A percentile compares a stretch with the other conserved stretches of the same genome.
These are phyloP conservation scores for Spinus olivaceus DNA, from an alignment of 2,797 vertebrate species.

Conservation along the genomic window DNA sequence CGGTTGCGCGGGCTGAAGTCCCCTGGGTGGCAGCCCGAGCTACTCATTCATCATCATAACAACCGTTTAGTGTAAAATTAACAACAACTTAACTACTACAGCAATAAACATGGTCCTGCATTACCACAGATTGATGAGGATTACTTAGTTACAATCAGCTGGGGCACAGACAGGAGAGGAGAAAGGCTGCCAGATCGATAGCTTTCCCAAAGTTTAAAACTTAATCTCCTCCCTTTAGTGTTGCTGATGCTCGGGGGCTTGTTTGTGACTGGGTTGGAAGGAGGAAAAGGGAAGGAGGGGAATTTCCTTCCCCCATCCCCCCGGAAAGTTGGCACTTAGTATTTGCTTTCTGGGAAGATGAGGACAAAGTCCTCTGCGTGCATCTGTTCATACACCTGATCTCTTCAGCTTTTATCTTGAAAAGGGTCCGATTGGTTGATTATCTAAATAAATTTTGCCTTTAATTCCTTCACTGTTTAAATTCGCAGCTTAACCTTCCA, in stretches of 20 bases:
- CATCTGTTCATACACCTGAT: slow-evolving; percentile 1
- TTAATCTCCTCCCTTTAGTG: not conserved
- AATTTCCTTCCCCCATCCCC: not conserved
- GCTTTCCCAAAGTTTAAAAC: slow-evolving; percentile 28
- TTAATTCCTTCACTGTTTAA: not conserved
- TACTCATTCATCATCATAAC: slow-evolving; percentile 79
- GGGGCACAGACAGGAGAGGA: not conserved
- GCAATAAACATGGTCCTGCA: slow-evolving; percentile 74
- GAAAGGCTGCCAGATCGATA: not conserved
- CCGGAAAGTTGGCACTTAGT: not conserved
- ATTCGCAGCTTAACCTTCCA: not conserved
- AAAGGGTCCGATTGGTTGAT: not conserved
- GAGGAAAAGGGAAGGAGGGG: not conserved
- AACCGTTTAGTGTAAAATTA: slow-evolving; percentile 82
- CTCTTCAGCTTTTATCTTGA: not conserved
- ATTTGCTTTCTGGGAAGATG: slow-evolving; percentile 45
- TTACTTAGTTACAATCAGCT: slow-evolving; percentile 67
- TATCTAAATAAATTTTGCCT: not conserved
- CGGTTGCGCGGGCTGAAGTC: slow-evolving; percentile 46
- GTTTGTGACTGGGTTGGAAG: not conserved
- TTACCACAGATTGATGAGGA: slow-evolving; percentile 73
- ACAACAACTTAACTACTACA: slow-evolving; percentile 79
- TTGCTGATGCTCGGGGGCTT: not conserved
- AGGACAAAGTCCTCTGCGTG: slow-evolving; percentile 42
- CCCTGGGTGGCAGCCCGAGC: slow-evolving; percentile 66